phyloP scores from a whole-genome alignment of 2,888 invertebrate species.

The Andrena fulva region DNA sequence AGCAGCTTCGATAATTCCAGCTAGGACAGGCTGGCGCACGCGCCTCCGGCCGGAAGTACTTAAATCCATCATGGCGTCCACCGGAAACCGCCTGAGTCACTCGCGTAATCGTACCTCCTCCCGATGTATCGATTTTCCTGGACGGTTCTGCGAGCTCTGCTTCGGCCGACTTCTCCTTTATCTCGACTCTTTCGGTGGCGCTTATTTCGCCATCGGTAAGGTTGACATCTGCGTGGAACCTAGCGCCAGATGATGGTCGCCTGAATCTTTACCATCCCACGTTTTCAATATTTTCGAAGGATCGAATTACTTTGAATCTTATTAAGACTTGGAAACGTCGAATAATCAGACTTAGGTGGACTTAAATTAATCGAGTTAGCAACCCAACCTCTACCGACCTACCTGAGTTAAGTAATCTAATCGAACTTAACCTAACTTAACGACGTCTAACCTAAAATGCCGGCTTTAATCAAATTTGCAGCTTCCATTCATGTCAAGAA shows the following conservation, averaged over 20 bases:
- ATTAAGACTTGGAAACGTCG: background rate
- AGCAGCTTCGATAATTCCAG: conserved; percentile 70
- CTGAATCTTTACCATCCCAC: background rate
- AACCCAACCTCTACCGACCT: background rate
- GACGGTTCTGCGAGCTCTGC: conserved; percentile 65
- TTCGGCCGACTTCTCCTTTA: conserved; percentile 59
- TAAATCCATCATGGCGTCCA: conserved; percentile 83
- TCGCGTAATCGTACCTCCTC: conserved; percentile 81
- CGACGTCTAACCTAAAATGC: background rate
- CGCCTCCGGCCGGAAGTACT: conserved; percentile 81
- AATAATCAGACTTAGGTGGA: background rate
- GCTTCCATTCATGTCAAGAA: background rate
- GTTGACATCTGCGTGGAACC: background rate
- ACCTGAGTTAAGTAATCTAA: background rate
- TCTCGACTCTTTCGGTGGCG: conserved; percentile 54
- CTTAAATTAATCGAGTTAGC: background rate
- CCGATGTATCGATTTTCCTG: conserved; percentile 74
- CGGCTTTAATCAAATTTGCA: background rate
- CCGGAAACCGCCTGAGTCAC: conserved; percentile 82
- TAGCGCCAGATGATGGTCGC: background rate
- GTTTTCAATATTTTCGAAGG: no score
- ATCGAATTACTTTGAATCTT: background rate
- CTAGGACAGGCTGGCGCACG: conserved; percentile 76
- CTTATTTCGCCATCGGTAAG: conserved; percentile 23
- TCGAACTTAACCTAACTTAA: background rate